Evolutionary conservation across 2,888 invertebrate species (phyloP), one percentile per base, ranked within the genome.

Genomic region (Thereva nobilitata): DNA sequence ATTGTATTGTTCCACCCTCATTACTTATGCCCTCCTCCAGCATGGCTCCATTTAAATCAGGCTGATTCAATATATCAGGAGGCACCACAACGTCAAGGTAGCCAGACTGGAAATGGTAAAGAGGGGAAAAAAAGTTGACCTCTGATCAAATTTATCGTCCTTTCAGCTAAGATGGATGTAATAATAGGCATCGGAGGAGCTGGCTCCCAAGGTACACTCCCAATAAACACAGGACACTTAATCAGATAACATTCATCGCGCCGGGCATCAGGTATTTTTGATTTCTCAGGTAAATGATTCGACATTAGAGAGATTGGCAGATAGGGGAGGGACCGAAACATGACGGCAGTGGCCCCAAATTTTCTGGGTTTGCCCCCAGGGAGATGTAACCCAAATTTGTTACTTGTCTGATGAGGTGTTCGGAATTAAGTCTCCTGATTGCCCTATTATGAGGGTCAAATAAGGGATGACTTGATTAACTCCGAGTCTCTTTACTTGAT

Each of bases 81-180:
- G 93, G 92, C 74, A 93, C 90, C 69, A 92, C 90, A 71, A 95
- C 94, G 78, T 92, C 89, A 76, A 95, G 85, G 76, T 89, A 86
- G 70, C 93, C 95, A 84, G 91, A 92, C 93, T 94, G 82, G 42
- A 77, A 78, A 42, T 37, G 34, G 54, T 55, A 12, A 23, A 23
- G 23, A 23, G 23, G 23, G 23, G 23, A 23, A 2, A 23, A 23
- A 23, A 23, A 23, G 23, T 23, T 23, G 23, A 23, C 23, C 23
- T 23, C 23, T 23, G 23, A 23, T 23, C 23, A 23, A 23, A 23
- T 23, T 23, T 23, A 23, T 23, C 23, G 23, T 23, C 23, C 23
- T 23, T 23, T 23, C 23, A 23, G 23, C 23, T 23, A 23, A 23
- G 23, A 23, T 23, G 23, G 23, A 23, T 23, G 23, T 23, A 23